Base-by-base conservation (phyloP, 1,140 invertebrate genomes). In the Drosophila sproati region DNA sequence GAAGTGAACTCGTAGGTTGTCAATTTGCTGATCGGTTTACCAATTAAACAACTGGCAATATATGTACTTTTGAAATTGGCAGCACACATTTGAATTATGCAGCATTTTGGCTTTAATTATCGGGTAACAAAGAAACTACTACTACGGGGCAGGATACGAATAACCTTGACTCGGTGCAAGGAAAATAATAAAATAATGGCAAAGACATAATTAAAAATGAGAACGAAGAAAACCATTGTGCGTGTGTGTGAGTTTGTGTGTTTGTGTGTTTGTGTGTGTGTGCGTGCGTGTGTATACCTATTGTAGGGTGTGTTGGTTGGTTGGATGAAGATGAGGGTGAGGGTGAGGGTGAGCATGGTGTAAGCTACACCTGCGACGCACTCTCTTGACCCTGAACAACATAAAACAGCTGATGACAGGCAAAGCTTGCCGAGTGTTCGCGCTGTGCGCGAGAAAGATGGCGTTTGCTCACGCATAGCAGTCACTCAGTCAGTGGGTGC, bases 371-470 rank as follows among this genome's bases (percentile, higher is more conserved):
- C 82, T 86, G 82, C 82, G 66, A 86, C 70, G 81, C 80, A 72
- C 80, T 73, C 83, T 77, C 83, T 86, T 86, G 82, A 86, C 82
- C 82, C 82, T 86, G 83, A 86, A 88, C 83, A 86, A 86, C 83
- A 86, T 88, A 82, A 86, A 86, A 86, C 82, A 86, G 82, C 82
- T 86, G 82, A 86, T 86, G 83, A 82, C 82, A 88, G 82, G 68
- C 50, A 63, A 68, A 54, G 20, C 20, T 20, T 10, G 10, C 39
- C 39, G 5, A 43, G 10, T 3, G 3, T 43, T 37, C 39, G 66
- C 35, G 31, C 32, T 5, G 35, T 37, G 64, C 12, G 63, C 50
- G 43, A 72, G 39, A 31, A 77, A 54, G 81, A 72, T 35, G 60
- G 63, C 80, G 51, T 20, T 50, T 66, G 50, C 6, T 29, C 43